Base-by-base conservation (phyloP, 2,888 invertebrate genomes). In the Drosophila multiciliata region DNA sequence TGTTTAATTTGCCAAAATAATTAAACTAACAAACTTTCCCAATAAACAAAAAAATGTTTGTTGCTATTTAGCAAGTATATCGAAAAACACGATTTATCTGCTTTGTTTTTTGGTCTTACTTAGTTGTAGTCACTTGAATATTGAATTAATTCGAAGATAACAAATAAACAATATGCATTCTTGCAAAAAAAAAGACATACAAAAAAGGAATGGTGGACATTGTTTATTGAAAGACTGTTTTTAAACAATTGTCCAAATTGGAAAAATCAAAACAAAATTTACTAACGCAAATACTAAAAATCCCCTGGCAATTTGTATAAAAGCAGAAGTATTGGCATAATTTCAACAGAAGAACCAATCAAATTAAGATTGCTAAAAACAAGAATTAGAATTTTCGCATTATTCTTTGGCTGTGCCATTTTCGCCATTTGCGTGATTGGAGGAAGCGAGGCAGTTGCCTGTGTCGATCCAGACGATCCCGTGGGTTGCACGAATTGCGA, bases 231-330 rank as follows among this genome's bases (percentile, higher is more conserved):
- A 3, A 8, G 9, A 4, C 1, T 15, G 15, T 23, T 35, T 17
- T n/a, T 2, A 20, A 52, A 48, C 66, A 66, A 3, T 57, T 73
- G 73, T 71, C 48, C 45, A 71, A 55, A 75, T 63, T 23, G 35
- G 20, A 17, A 48, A 35, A 42, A n/a, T 4, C 12, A 0, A 11
- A n/a, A 2, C 9, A 33, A 11, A 26, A 49, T n/a, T 2, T 20
- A 11, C 2, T 8, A 32, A 32, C 20, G 5, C 1, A 4, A 45
- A 45, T 3, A 23, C 12, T 23, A 48, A 32, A 57, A 33, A 17
- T 35, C 6, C n/a, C 20, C 17, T 15, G n/a, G 32, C n/a, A 60
- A 40, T 49, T 5, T 1, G 15, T 66, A 76, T 75, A 66, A 76
- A 71, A 71, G 49, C 35, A 15, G 23, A 32, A 32, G 2, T 6